Percentiles rank a stretch among this genome's conserved stretches.
Evolutionary conservation across 2,113 vertebrate genomes (phyloP).

Genomic region (Synchiropus splendidus): DNA sequence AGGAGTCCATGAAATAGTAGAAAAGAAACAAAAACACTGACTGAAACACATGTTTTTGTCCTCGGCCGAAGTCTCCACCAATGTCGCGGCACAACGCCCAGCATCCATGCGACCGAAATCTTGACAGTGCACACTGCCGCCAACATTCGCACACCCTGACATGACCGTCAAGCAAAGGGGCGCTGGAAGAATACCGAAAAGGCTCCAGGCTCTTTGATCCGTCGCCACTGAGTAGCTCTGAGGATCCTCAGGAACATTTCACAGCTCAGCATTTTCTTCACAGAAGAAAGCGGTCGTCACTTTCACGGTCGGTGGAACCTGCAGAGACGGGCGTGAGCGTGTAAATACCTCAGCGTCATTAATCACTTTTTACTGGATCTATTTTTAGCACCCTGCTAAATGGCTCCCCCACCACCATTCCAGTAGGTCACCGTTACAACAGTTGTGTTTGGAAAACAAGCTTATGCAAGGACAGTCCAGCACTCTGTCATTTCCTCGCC

Average conservation of each 20-base stretch:
- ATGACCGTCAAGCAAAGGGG: slow-evolving; percentile 49
- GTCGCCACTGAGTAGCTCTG: slow-evolving; percentile 45
- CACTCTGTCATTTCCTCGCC: slow-evolving; percentile 31
- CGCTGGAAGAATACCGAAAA: slow-evolving; percentile 38
- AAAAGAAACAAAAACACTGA: slow-evolving; percentile 50
- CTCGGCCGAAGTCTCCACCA: slow-evolving; percentile 20
- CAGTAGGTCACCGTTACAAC: slow-evolving; percentile 36
- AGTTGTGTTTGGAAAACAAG: slow-evolving; percentile 16
- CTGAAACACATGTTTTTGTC: slow-evolving; percentile 40
- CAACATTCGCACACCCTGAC: slow-evolving; percentile 26
- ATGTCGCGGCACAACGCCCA: slow-evolving; percentile 28
- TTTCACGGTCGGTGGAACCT: slow-evolving; percentile 98
- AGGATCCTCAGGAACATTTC: slow-evolving; percentile 29
- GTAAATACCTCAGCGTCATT: slow-evolving; percentile 21
- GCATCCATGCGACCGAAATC: slow-evolving; percentile 29
- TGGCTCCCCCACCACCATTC: neutral
- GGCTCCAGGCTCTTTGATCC: slow-evolving; percentile 50
- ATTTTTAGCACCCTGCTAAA: slow-evolving; percentile 33
- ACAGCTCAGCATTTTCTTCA: slow-evolving; percentile 79
- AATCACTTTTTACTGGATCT: slow-evolving; percentile 24
- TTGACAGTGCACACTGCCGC: slow-evolving; percentile 37
- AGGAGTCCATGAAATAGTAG: slow-evolving; percentile 64
- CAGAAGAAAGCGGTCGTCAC: slow-evolving; percentile 80
- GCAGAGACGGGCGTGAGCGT: slow-evolving; percentile 15
- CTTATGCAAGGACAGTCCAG: slow-evolving; percentile 25